phyloP scores from a whole-genome alignment of 2,113 vertebrate genomes.

The Gymnogyps californianus region DNA sequence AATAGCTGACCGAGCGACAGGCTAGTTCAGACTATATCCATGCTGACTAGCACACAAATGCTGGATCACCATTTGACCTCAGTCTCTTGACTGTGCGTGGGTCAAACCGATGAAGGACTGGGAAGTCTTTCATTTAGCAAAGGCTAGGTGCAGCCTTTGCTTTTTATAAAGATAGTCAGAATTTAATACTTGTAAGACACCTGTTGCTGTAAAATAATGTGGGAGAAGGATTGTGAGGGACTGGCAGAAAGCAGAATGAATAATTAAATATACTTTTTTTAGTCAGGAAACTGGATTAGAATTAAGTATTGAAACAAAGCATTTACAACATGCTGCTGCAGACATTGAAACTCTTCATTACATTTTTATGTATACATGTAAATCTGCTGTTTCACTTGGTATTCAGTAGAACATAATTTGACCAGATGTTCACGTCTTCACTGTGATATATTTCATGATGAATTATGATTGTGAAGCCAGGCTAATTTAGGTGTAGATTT shows the following conservation, averaged over 20 bases:
- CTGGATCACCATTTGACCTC: not conserved
- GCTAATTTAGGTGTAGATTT: not conserved
- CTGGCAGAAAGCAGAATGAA: not conserved
- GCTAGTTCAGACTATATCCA: not conserved
- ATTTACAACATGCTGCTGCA: not conserved
- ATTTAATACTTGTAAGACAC: not conserved
- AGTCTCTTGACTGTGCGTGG: accelerated
- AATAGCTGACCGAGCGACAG: not conserved
- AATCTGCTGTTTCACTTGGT: not conserved
- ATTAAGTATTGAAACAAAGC: not conserved
- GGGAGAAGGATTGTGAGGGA: not conserved
- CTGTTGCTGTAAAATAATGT: not conserved
- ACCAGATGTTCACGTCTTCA: not conserved
- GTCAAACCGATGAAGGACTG: not conserved
- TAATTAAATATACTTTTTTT: not conserved
- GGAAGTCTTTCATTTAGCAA: not conserved
- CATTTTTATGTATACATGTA: not conserved
- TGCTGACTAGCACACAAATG: not conserved
- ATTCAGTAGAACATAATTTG: not conserved
- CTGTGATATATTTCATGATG: not conserved
- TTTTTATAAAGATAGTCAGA: not conserved
- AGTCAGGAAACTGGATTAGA: not conserved
- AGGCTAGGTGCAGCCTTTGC: not conserved
- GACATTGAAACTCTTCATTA: not conserved
- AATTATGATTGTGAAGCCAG: not conserved